Conservation (phyloP, 2,888 invertebrate species). For the Ormyrus nitidulus region DNA sequence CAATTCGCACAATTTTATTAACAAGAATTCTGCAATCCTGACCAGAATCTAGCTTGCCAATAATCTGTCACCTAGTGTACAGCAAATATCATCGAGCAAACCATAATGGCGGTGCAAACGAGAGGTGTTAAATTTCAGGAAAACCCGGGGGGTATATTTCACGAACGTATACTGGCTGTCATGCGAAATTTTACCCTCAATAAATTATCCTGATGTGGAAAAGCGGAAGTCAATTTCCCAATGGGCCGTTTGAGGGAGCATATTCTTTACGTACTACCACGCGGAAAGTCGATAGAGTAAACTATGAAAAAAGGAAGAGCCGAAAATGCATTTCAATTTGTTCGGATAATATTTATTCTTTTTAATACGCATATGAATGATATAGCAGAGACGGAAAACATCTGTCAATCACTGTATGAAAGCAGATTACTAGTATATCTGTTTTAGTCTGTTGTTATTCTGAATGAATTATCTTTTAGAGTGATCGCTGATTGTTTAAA, state of each 20-base stretch:
- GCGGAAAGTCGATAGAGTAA: not conserved
- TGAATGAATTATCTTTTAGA: too few species aligned
- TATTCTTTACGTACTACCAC: conserved; percentile 24
- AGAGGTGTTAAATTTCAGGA: conserved; percentile 1
- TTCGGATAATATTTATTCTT: conserved; percentile 26
- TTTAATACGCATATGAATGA: not conserved
- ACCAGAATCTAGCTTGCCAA: too few species aligned
- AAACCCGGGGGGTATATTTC: too few species aligned
- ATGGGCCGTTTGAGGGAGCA: conserved; percentile 18
- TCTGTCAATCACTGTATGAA: not conserved
- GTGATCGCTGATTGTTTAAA: too few species aligned
- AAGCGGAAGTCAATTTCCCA: conserved; percentile 36
- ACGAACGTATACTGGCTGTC: not conserved
- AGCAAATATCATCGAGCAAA: too few species aligned
- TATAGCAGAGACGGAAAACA: not conserved
- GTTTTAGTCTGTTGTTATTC: too few species aligned
- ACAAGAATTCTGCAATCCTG: too few species aligned
- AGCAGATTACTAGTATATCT: too few species aligned
- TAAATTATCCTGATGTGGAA: conserved; percentile 19
- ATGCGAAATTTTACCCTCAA: conserved; percentile 22
- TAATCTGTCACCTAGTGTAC: too few species aligned
- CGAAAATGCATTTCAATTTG: conserved; percentile 28
- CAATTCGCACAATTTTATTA: too few species aligned
- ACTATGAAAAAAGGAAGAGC: not conserved
- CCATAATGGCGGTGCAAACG: not conserved